A percentile compares a stretch with the other conserved stretches of the same genome.
Evolutionary conservation across 2,888 invertebrate genomes (phyloP).

Genomic region (Drosophila sordidula): DNA sequence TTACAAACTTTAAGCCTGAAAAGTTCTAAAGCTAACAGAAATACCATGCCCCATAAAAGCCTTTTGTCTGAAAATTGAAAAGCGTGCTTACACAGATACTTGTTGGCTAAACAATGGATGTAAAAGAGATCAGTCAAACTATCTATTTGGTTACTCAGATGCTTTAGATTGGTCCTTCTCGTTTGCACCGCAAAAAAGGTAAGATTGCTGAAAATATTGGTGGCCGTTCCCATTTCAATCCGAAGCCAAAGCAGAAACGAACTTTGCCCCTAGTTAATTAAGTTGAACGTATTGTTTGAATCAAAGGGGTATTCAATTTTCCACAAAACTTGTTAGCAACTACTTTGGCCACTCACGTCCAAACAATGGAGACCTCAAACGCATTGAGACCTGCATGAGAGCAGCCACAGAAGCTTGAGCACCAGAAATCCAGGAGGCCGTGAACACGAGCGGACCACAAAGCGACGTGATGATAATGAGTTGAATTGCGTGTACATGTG

Average conservation of each 20-base stretch:
- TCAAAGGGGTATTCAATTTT: slow-evolving; percentile 48
- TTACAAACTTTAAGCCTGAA: too few species aligned
- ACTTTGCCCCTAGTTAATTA: slow-evolving; percentile 33
- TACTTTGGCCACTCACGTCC: slow-evolving; percentile 29
- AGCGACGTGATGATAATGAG: slow-evolving; percentile 69
- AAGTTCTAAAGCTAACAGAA: too few species aligned
- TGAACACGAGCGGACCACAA: slow-evolving; percentile 60
- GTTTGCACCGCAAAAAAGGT: too few species aligned
- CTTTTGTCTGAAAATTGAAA: too few species aligned
- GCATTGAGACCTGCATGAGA: slow-evolving; percentile 42
- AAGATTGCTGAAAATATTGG: background rate
- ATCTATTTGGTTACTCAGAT: too few species aligned
- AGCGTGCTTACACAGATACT: too few species aligned
- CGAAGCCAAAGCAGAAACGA: slow-evolving; percentile 15
- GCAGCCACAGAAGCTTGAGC: slow-evolving; percentile 32
- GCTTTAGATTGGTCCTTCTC: too few species aligned
- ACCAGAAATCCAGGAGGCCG: slow-evolving; percentile 41
- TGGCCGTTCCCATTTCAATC: slow-evolving; percentile 11
- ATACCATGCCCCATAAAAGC: too few species aligned
- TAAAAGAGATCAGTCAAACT: too few species aligned
- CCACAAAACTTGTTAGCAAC: slow-evolving; percentile 48
- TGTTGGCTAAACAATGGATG: too few species aligned
- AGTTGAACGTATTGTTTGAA: slow-evolving; percentile 41
- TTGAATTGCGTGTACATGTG: slow-evolving; percentile 38
- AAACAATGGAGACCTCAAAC: slow-evolving; percentile 53